phyloP scores from a whole-genome alignment of 2,113 vertebrate species.

The Prinia subflava region DNA sequence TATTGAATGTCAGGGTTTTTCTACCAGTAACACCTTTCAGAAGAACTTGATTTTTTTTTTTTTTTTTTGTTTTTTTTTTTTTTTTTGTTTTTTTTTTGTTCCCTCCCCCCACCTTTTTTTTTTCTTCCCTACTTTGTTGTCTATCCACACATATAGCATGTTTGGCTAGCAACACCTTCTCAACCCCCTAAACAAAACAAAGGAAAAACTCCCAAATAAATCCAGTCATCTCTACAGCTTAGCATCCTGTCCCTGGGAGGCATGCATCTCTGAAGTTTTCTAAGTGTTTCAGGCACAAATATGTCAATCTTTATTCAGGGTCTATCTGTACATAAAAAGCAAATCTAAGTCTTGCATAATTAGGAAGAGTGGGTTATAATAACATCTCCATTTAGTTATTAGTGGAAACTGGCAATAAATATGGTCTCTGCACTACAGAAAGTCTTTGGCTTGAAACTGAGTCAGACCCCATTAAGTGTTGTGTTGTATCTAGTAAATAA shows the following conservation, averaged over 20 bases:
- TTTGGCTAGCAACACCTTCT: not conserved
- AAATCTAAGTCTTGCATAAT: not conserved
- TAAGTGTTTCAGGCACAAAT: not conserved
- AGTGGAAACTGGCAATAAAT: not conserved
- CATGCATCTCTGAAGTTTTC: not conserved
- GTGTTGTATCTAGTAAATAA: not conserved
- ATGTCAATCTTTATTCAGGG: not conserved
- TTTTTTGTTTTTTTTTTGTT: not conserved
- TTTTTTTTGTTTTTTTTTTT: not conserved
- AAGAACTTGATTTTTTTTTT: not conserved
- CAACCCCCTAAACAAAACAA: not conserved
- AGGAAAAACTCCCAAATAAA: not conserved
- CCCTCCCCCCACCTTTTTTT: accelerated
- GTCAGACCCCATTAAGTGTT: not conserved
- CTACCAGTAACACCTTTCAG: not conserved
- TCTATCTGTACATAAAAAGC: not conserved
- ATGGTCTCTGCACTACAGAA: not conserved
- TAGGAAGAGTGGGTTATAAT: not conserved
- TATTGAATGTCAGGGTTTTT: not conserved
- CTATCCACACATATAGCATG: not conserved
- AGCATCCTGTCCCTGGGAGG: not conserved
- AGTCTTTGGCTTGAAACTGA: not conserved
- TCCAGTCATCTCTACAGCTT: not conserved
- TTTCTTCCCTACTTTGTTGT: not conserved
- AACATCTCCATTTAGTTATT: not conserved